Evolutionary conservation across 1,140 invertebrate species (phyloP).

Genomic region (Maniola jurtina): DNA sequence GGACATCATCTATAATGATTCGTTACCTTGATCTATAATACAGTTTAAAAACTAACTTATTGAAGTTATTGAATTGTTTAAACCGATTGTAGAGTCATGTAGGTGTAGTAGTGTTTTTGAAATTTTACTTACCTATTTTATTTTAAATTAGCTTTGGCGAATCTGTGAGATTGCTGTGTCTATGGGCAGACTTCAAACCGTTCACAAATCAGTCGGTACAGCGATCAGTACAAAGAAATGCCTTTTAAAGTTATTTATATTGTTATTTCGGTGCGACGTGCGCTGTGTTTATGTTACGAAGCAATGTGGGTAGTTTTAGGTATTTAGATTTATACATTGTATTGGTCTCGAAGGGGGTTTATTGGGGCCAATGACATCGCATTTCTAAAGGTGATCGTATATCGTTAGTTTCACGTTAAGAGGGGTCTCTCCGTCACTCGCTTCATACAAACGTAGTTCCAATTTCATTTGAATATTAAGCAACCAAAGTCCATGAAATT

Average conservation of each 20-base stretch:
- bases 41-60: too few relatives aligned
- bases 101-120: too few relatives aligned
- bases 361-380: slow-evolving; percentile 13
- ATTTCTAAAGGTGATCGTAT: neutral
- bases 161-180: slow-evolving; percentile 27
- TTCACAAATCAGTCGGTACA: slow-evolving; percentile 62
- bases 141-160: slow-evolving; percentile 3
- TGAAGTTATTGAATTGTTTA: too few relatives aligned
- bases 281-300: slow-evolving; percentile 41
- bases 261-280: slow-evolving; percentile 48
- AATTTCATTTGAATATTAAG: too few relatives aligned
- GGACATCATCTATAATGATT: too few relatives aligned
- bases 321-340: slow-evolving; percentile 20
- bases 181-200: slow-evolving; percentile 47
- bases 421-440: too few relatives aligned
- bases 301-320: slow-evolving; percentile 13
- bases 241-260: slow-evolving; percentile 62
- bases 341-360: slow-evolving; percentile 15
- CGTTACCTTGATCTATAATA: too few relatives aligned
- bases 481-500: too few relatives aligned
- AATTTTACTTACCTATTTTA: too few relatives aligned
- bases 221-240: slow-evolving; percentile 61
- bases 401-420: too few relatives aligned
- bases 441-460: too few relatives aligned
- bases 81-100: too few relatives aligned